Base-by-base conservation (phyloP, 2,888 invertebrate genomes). In the Endotricha flammealis region DNA sequence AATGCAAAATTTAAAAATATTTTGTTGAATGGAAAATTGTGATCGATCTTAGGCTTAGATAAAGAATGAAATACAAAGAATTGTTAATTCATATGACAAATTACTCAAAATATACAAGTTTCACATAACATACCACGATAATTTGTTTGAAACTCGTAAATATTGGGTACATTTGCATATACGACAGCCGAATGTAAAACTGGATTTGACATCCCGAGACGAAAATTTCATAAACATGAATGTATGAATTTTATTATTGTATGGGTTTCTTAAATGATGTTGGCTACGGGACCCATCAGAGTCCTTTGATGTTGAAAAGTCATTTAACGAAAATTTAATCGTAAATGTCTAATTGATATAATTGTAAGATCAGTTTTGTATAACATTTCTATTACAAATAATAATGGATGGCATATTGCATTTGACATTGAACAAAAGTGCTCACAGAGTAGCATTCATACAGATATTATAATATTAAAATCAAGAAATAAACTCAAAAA, bases 401-500 rank as follows among this genome's bases (percentile, higher is more conserved):
- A 52, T 64, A 73, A 73, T 65, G 57, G 69, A 78, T 68, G 67
- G 75, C 75, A 24, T 32, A 32, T 13, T 23, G 32, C 32, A 79
- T 78, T 80, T 78, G 76, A 75, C 76, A 79, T 79, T 70, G 66
- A 68, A 64, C 66, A 66, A 59, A 72, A 72, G 75, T 82, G 82
- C 70, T 73, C 60, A 59, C 46, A 61, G 68, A 65, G 61, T 63
- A 70, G 78, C 81, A 77, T 82, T 82, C 79, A 59, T 68, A 71
- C 76, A 76, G 74, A 77, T 82, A 81, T 71, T 70, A 73, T 83
- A 78, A 77, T 70, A 74, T 67, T 78, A 73, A 80, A 83, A 82
- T 81, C 81, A 73, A 74, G 65, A 75, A 82, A 76, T 79, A 82
- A 78, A 78, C 69, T 67, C 63, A 56, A 68, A 75, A 81, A 73